Conservation (phyloP, 2,888 invertebrate genomes). For the Caenorhabditis sp. region DNA sequence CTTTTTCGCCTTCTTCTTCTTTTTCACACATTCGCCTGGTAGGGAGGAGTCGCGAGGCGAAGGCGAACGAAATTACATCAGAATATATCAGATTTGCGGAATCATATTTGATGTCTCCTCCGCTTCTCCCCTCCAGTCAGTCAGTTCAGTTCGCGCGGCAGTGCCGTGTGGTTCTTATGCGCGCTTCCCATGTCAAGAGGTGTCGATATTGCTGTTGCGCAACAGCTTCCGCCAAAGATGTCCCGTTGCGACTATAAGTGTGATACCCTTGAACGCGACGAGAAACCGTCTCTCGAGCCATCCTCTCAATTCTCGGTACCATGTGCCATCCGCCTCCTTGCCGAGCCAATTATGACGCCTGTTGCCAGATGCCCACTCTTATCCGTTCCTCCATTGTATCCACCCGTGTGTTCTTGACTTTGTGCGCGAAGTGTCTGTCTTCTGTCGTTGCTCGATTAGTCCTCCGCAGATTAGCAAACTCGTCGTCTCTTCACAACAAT, state of each 20-base stretch:
- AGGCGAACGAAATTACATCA: constrained; percentile 64
- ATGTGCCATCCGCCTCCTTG: constrained; percentile 36
- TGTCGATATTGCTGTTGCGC: constrained; percentile 36
- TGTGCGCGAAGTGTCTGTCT: constrained; percentile 56
- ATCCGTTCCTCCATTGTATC: constrained; percentile 49
- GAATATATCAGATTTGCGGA: constrained; percentile 68
- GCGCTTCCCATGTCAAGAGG: constrained; percentile 40
- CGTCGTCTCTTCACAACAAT: constrained; percentile 32
- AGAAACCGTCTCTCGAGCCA: background rate
- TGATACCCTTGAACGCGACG: constrained; percentile 21
- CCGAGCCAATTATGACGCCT: constrained; percentile 59
- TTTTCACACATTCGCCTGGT: constrained; percentile 19
- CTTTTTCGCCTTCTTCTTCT: too few species aligned
- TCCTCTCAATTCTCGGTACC: constrained; percentile 20
- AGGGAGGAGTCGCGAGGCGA: constrained; percentile 29
- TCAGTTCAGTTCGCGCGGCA: constrained; percentile 23
- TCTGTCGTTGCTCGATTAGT: background rate
- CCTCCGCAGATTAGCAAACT: constrained; percentile 20
- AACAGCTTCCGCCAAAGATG: constrained; percentile 52
- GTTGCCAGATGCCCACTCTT: constrained; percentile 63
- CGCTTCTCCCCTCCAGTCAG: constrained; percentile 16
- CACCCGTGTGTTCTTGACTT: constrained; percentile 48
- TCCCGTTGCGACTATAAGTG: constrained; percentile 24
- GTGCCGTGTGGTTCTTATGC: constrained; percentile 7
- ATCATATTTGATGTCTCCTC: constrained; percentile 63